These are phyloP conservation scores for Morbakka virulenta DNA, from an alignment of 30 jellyfish, hydroid and myxozoan species.

Conservation along the genomic window DNA sequence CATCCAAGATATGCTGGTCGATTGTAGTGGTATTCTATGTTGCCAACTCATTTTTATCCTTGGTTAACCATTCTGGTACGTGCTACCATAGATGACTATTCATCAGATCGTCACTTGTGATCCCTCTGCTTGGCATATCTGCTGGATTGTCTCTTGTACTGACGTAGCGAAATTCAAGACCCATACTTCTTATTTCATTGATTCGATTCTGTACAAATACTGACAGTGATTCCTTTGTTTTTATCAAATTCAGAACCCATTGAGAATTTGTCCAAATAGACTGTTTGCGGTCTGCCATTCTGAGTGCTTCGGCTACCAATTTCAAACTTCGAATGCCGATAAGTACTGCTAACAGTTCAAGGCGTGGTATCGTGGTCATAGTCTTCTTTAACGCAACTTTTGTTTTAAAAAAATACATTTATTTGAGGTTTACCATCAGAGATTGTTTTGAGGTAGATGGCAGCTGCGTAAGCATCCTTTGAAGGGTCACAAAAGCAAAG, in stretches of 20 bases:
- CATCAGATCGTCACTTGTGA: no score
- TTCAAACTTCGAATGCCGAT: constrained; percentile 8
- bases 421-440: neutral
- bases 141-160: neutral
- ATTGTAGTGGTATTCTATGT: constrained; percentile 8
- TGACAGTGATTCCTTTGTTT: constrained; percentile 4
- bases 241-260: constrained; percentile 21
- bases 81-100: no score
- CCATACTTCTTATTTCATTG: neutral
- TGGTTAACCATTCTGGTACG: neutral
- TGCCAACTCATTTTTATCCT: no score
- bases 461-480: constrained; percentile 2
- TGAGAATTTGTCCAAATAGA: constrained; percentile 19
- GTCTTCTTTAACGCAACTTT: constrained; percentile 4
- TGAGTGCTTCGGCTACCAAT: neutral
- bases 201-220: constrained; percentile 23
- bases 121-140: no score
- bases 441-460: constrained; percentile 8
- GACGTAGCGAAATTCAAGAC: constrained; percentile 15
- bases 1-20: neutral
- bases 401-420: neutral
- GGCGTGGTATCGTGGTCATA: constrained; percentile 2
- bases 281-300: neutral
- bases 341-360: constrained; percentile 1
- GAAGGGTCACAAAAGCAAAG: constrained; percentile 15